Percentiles rank a stretch among this genome's conserved stretches.
phyloP scores from a whole-genome alignment of 2,888 invertebrate species.

The Falcaria lacertinaria region DNA sequence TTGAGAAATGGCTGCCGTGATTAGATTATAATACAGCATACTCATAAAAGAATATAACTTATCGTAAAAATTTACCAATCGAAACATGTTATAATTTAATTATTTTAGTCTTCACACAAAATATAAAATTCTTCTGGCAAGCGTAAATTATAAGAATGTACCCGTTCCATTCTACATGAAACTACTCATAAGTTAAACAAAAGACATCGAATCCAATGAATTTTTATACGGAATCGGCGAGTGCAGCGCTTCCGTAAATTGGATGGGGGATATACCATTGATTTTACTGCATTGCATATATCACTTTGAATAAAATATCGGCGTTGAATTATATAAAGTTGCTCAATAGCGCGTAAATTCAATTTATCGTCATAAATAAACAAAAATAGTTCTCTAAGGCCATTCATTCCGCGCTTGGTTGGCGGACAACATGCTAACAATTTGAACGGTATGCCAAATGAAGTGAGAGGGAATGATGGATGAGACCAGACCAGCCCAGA shows the following conservation, averaged over 20 bases:
- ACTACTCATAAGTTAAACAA: conserved; percentile 31
- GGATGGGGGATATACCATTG: conserved; percentile 22
- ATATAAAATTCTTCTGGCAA: too few relatives aligned
- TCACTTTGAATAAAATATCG: conserved; percentile 18
- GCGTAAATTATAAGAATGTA: neutral
- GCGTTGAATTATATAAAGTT: neutral
- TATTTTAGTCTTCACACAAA: too few relatives aligned
- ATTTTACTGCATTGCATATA: conserved; percentile 25
- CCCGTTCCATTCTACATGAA: conserved; percentile 4
- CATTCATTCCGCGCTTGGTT: conserved; percentile 25
- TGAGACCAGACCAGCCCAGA: conserved; percentile 43
- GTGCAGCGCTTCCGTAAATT: conserved; percentile 18
- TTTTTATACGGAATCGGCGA: conserved; percentile 33
- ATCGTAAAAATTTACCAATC: neutral
- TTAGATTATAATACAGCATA: neutral
- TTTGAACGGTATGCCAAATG: conserved; percentile 62
- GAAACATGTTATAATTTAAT: too few relatives aligned
- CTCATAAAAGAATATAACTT: neutral
- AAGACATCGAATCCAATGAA: conserved; percentile 32
- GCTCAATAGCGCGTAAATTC: neutral
- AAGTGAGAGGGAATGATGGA: conserved; percentile 73
- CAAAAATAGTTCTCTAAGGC: conserved; percentile 22
- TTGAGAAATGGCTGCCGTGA: neutral
- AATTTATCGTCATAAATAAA: conserved; percentile 17
- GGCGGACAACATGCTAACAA: conserved; percentile 53